Base-by-base conservation (phyloP, 37 sponge, comb jelly and placozoan genomes). In the Geodia barretti region DNA sequence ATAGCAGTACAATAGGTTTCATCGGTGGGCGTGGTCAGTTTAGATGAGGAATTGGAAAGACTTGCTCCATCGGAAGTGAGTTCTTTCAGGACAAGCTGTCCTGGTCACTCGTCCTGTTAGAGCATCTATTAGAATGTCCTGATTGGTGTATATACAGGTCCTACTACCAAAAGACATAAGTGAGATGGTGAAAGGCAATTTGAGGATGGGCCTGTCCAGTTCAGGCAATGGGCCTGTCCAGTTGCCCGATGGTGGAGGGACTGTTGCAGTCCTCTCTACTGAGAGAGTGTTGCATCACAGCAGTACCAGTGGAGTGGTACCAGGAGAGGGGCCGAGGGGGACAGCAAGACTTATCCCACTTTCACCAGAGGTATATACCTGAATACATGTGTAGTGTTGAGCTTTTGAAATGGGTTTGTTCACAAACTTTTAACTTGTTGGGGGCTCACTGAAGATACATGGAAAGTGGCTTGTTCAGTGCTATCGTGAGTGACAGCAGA, bases 1-100 rank as follows among this genome's bases (percentile, higher is more conserved):
- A n/a, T n/a, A n/a, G n/a, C n/a, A n/a, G 54, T 14, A 24, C 19
- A 1, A 42, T 25, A 79, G 81, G 75, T 86, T 17, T 37, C 75
- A 3, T 80, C 87, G 0, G 36, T 73, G 20, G 81, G 64, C 32
- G 61, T 38, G 31, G 69, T 72, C 2, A 34, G 67, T 30, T 8
- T 95, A 37, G 79, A 83, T 61, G 94, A 91, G 39, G 90, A 92
- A 41, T 35, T 95, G 42, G 95, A 92, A 68, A 88, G 95, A 42
- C 81, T 95, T 39, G 54, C 64, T 0, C 95, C 95, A 2, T 72
- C 93, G 40, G 95, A 95, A 79, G 95, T 95, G 32, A 32, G 39
- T 20, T 11, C 20, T 77, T 21, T 32, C 39, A 31, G 62, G 60
- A 14, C 47, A 5, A 24, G 4, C 64, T n/a, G 9, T 4, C 67